Base-by-base conservation (phyloP, 2,797 vertebrate genomes). In the Esox lucius region DNA sequence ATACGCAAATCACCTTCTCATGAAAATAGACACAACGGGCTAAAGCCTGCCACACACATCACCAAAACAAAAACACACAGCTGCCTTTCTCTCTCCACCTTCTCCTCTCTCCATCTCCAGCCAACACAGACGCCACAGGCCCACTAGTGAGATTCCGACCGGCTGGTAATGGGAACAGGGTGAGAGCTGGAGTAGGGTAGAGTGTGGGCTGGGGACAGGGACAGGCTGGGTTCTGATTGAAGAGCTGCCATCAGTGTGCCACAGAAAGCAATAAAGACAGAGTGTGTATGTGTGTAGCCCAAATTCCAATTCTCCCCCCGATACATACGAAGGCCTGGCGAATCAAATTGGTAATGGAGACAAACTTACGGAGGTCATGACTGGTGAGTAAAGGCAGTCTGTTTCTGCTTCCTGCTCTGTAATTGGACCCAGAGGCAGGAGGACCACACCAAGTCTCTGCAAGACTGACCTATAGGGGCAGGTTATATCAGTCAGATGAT, bases 391-490 rank as follows among this genome's bases (percentile, higher is more conserved):
- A 9, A 56, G 7, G 19, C 2, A 2, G 53, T 56, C 53, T 8
- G 53, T 56, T 56, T 56, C 53, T 7, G 53, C 53, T 56, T 56
- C 53, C 53, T 56, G 19, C n/a, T 56, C 53, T 13, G 81, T 90
- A 49, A 8, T 39, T 2, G 78, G 78, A 73, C 77, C 82, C 0
- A 72, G 33, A 0, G 92, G 93, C 35, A 91, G 80, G 7, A 91
- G 81, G 77, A 95, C 4, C 19, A 93, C 87, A 24, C 94, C 94
- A 5, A 94, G 76, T 78, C 80, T 94, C 81, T 89, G 89, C 48
- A 95, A 84, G 75, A 93, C 17, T 15, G 80, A 84, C 84, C 94
- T 95, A 33, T 5, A 74, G 35, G 67, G 56, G 77, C 15, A 75
- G 70, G 7, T 35, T 35, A 53, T 35, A 51, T 33, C 17, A 81